phyloP scores from a whole-genome alignment of 2,113 vertebrate species.

The Pygoscelis adeliae region DNA sequence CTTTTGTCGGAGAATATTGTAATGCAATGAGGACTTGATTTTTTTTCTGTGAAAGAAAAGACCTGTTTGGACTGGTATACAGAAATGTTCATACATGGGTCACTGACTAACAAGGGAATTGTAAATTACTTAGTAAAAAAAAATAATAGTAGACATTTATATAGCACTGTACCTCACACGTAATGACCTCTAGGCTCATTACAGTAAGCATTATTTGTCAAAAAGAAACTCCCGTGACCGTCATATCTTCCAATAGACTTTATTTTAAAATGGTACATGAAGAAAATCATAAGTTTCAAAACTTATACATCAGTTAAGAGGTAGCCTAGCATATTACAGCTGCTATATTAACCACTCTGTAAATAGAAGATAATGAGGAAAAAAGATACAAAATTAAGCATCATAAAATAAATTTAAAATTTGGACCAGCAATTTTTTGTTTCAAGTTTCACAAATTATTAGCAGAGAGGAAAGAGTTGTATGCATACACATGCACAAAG shows the following conservation, averaged over 20 bases:
- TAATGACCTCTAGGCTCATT: not conserved
- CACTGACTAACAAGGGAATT: slow-evolving; percentile 46
- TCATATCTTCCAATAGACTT: not conserved
- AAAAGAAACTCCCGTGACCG: not conserved
- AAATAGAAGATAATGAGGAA: not conserved
- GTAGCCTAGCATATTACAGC: not conserved
- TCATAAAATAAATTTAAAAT: not conserved
- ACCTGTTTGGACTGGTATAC: slow-evolving; percentile 31
- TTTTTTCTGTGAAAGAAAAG: slow-evolving; percentile 16
- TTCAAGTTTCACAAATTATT: not conserved
- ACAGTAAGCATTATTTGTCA: slow-evolving; percentile 34
- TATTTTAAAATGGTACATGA: not conserved
- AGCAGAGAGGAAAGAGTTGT: not conserved
- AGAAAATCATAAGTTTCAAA: not conserved
- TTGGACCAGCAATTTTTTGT: not conserved
- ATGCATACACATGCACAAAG: not conserved
- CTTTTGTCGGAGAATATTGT: slow-evolving; percentile 28
- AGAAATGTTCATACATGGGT: slow-evolving; percentile 23
- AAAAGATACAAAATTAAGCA: not conserved
- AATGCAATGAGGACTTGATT: not conserved
- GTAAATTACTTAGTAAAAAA: slow-evolving; percentile 47
- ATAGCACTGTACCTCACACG: not conserved
- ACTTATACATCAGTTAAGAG: not conserved
- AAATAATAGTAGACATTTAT: slow-evolving; percentile 35
- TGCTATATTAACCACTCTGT: not conserved